Base-by-base conservation (phyloP, 2,797 vertebrate genomes). In the Gallinago stenura region DNA sequence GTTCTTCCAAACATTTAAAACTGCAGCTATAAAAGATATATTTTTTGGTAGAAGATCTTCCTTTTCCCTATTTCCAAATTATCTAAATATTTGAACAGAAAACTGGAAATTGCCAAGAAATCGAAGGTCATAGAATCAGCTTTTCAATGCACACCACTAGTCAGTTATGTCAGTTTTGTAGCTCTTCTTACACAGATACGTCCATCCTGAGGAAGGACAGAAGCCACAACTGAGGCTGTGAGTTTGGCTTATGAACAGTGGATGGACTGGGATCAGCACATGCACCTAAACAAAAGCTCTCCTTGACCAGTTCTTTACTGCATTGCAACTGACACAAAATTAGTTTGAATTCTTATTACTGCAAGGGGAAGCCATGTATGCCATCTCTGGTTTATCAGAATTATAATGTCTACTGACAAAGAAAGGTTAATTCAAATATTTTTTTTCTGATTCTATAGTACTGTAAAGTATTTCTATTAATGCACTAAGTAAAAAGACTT, bases 51-150 rank as follows among this genome's bases (percentile, higher is more conserved):
- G 17, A 60, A 57, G 30, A 54, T 41, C 14, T 71, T 58, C 43
- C 10, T 8, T 87, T 78, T 77, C n/a, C 56, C 20, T 39, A 4
- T 83, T 75, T 91, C 30, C 3, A 54, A 87, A 70, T 45, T 35
- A 25, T 33, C 35, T 41, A 81, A 75, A 26, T 79, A 69, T 48
- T 84, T 84, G 39, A 8, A 56, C 10, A 43, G 11, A 20, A 39
- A 70, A 78, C 3, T 57, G 39, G 18, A 12, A 71, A 68, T 31
- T 62, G 15, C 4, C 46, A 87, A 62, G 57, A 58, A 56, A 51
- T 1, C 50, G 31, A 39, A 50, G 30, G 12, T 39, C 45, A 70
- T 19, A 22, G 15, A 70, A 58, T 37, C 0, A 0, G 14, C n/a
- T 62, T 71, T 20, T 7, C 11, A 19, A 71, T 0, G 2, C 9